phyloP scores from a whole-genome alignment of 2,888 invertebrate species.

The Pristionchus fissidentatus region DNA sequence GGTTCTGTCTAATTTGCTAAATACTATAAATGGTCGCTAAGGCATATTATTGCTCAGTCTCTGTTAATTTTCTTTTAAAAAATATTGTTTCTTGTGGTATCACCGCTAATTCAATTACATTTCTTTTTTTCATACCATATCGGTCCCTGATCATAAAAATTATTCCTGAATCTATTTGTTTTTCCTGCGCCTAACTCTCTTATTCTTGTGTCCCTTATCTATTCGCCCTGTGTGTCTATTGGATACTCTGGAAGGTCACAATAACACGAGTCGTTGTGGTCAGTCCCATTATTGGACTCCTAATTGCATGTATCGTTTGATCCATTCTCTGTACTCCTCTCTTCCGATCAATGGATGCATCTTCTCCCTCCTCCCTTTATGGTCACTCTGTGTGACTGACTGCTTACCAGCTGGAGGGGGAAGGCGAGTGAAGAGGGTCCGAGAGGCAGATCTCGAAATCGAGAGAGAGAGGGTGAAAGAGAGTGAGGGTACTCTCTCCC shows the following conservation, averaged over 20 bases:
- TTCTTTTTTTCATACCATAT: no score
- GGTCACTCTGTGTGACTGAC: slow-evolving; percentile 41
- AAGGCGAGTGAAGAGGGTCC: neutral
- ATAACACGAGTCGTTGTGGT: slow-evolving; percentile 20
- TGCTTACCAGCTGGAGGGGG: slow-evolving; percentile 40
- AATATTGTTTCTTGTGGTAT: no score
- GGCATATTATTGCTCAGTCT: no score
- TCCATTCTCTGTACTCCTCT: neutral
- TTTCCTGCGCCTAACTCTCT: no score
- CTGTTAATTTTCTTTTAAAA: no score
- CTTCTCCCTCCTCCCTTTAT: slow-evolving; percentile 32
- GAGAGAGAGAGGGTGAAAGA: slow-evolving; percentile 16
- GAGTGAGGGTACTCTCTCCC: neutral
- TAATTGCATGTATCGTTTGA: slow-evolving; percentile 40
- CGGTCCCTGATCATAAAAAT: no score
- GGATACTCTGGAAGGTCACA: slow-evolving; percentile 8
- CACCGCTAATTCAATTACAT: no score
- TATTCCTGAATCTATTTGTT: no score
- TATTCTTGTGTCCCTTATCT: no score
- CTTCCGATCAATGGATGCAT: slow-evolving; percentile 35
- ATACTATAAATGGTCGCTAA: no score
- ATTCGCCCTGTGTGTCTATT: no score
- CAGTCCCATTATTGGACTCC: slow-evolving; percentile 22
- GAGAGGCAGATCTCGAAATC: slow-evolving; percentile 34
- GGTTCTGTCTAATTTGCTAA: no score